A percentile compares a stretch with the other conserved stretches of the same genome.
These are phyloP conservation scores for Prunella himalayana DNA, from an alignment of 2,113 vertebrate species.

Conservation along the genomic window DNA sequence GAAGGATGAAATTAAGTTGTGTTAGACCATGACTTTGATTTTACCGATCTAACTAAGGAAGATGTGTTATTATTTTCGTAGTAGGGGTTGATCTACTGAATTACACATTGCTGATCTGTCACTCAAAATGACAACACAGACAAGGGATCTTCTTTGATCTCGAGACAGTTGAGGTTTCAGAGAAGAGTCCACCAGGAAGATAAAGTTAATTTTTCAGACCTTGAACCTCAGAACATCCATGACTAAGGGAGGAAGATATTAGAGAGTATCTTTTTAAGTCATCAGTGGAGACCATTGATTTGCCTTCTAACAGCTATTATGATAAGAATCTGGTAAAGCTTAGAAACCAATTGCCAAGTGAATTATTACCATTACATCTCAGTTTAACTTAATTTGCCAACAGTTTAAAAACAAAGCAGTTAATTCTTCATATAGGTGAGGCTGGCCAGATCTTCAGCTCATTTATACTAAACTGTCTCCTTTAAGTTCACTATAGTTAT, in stretches of 20 bases:
- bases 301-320: neutral
- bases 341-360: conserved; percentile 3
- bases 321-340: conserved; percentile 4
- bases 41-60: conserved; percentile 61
- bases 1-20: conserved; percentile 70
- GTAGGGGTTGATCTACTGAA: conserved; percentile 51
- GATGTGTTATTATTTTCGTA: conserved; percentile 69
- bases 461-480: neutral
- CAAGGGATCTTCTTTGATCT: conserved; percentile 70
- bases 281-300: neutral
- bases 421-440: neutral
- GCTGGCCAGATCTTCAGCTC: neutral
- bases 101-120: conserved; percentile 62
- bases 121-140: conserved; percentile 68
- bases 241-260: neutral
- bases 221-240: neutral
- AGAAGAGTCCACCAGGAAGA: conserved; percentile 37
- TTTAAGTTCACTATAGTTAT: neutral
- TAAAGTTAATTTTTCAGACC: conserved; percentile 16
- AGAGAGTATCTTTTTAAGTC: neutral
- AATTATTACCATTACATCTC: neutral
- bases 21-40: conserved; percentile 73
- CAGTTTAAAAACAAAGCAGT: conserved; percentile 22
- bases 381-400: conserved; percentile 18
- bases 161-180: conserved; percentile 39